A percentile compares a stretch with the other conserved stretches of the same genome.
These are phyloP conservation scores for Chamaetylas fuelleborni DNA, from an alignment of 2,113 vertebrate genomes.

Conservation along the genomic window DNA sequence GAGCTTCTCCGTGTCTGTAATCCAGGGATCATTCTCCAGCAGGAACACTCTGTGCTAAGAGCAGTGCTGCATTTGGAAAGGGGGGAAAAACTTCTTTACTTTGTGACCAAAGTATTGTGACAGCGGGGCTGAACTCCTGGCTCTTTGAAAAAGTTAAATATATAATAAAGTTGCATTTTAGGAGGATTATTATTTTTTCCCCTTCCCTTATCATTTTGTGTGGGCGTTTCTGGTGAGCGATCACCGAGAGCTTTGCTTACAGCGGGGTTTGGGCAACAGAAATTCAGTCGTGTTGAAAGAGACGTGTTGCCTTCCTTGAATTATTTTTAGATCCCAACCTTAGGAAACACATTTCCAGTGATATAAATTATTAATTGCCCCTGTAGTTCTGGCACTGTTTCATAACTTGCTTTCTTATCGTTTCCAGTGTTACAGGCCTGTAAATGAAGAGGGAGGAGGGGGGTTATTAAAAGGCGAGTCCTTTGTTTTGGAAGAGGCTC, in stretches of 20 bases:
- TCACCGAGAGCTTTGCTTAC: background rate
- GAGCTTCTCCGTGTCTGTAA: background rate
- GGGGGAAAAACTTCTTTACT: background rate
- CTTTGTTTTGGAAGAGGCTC: conserved; percentile 7
- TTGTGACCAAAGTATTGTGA: background rate
- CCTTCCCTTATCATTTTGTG: background rate
- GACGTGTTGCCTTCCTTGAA: background rate
- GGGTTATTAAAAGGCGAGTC: background rate
- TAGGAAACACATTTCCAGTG: conserved; percentile 58
- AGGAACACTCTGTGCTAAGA: background rate
- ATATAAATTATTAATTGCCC: conserved; percentile 67
- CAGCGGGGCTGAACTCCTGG: background rate
- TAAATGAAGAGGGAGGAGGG: background rate
- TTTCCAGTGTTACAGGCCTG: background rate
- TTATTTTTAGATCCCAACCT: conserved; percentile 71
- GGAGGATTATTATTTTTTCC: background rate
- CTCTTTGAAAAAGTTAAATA: background rate
- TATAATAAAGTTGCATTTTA: background rate
- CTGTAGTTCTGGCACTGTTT: conserved; percentile 45
- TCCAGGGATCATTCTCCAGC: background rate
- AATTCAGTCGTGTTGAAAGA: background rate
- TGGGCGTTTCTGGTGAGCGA: background rate
- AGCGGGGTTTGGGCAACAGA: background rate
- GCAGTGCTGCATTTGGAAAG: background rate
- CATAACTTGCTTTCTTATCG: background rate